phyloP scores from a whole-genome alignment of 2,888 invertebrate genomes.

The Scaptomyza flava region DNA sequence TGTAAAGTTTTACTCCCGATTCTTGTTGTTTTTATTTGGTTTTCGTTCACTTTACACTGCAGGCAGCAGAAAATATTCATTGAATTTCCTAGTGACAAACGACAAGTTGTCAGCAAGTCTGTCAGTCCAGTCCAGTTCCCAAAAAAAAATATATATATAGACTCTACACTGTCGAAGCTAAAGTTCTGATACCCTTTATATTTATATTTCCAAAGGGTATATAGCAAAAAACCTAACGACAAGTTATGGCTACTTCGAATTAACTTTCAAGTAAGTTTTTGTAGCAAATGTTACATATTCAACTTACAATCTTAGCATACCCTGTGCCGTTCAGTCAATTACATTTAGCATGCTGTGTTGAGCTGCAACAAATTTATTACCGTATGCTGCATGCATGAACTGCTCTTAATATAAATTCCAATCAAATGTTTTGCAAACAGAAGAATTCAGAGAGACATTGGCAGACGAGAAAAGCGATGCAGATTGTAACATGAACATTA shows the following conservation, averaged over 20 bases:
- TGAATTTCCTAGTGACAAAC: conserved; percentile 77
- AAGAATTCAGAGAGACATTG: conserved; percentile 9
- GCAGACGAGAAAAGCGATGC: conserved; percentile 2
- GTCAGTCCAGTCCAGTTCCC: conserved; percentile 13
- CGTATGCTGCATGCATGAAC: conserved; percentile 46
- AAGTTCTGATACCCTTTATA: conserved; percentile 18
- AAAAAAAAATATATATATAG: conserved; percentile 24
- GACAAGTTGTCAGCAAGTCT: conserved; percentile 60
- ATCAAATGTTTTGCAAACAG: conserved; percentile 30
- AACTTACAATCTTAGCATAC: background rate
- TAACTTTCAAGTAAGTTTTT: no score
- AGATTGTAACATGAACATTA: conserved; percentile 7
- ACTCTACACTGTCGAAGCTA: no score
- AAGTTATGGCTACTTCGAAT: no score
- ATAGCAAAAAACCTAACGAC: no score
- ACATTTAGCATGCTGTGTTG: conserved; percentile 24
- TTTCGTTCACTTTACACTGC: conserved; percentile 9
- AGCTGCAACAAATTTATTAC: conserved; percentile 46
- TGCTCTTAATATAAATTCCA: conserved; percentile 57
- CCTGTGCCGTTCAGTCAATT: background rate
- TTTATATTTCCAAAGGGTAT: background rate
- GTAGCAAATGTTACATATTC: no score
- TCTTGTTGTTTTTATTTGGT: conserved; percentile 13
- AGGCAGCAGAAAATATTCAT: conserved; percentile 70
- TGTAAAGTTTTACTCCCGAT: conserved; percentile 46